Evolutionary conservation across 2,888 invertebrate genomes (phyloP), one percentile per base, ranked within the genome.

Genomic region (Galeruca laticollis): DNA sequence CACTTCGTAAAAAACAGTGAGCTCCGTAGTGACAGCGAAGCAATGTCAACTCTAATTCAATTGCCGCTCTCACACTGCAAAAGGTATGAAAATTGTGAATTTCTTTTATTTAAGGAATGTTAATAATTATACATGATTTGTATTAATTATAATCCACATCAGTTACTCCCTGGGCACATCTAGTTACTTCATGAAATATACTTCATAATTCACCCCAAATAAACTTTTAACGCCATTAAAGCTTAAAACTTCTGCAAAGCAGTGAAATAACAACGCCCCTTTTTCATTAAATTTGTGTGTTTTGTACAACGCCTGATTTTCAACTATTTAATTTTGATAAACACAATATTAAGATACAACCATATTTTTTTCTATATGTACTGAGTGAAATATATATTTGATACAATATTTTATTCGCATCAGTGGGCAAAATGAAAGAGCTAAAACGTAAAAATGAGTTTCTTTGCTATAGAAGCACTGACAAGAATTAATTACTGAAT

Each of bases 221-320:
- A 64, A 64, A 64, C n/a, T 64, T 64, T 33, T 64, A 64, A 56
- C 56, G 10, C 26, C 31, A 64, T 64, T 56, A 64, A 64, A 54
- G 56, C 37, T 54, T 56, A 56, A 64, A 64, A 64, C 56, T 43
- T 31, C 56, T 52, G 52, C 63, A 63, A 63, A 63, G 52, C 54
- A n/a, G 5, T 49, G 62, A 52, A 62, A 49, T 62, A 33, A 49
- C 37, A 18, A 49, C 54, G 52, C 63, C 47, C 54, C 40, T 52
- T 63, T 54, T 54, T 15, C 61, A n/a, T 35, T 35, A 37, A 63
- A 63, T 63, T 51, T 63, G 63, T 52, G 52, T 15, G 40, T 51
- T 40, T 35, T 49, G 47, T 31, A 37, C 59, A 37, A 15, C 13
- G 43, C 15, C 8, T 15, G 43, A 43, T 15, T 15, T 43, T 43